Conservation (phyloP, 2,113 vertebrate genomes). For the Apeltes quadracus region DNA sequence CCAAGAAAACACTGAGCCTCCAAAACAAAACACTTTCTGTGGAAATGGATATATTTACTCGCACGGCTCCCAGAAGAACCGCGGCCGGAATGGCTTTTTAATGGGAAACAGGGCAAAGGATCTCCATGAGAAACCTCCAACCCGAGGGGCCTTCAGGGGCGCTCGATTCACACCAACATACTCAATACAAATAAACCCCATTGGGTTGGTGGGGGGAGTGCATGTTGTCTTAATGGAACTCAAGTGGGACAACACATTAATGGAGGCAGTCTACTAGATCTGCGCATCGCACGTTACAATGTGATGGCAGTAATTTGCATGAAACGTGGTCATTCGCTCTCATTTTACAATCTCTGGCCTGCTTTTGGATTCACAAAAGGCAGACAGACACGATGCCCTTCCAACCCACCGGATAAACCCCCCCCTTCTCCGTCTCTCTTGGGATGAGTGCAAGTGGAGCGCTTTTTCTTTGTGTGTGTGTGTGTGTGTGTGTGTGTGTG, state of each 20-base stretch:
- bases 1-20: conserved; percentile 79
- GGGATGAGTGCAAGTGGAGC: conserved; percentile 49
- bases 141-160: conserved; percentile 57
- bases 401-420: neutral
- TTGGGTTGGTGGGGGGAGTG: conserved; percentile 9
- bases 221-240: conserved; percentile 32
- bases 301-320: conserved; percentile 10
- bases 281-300: conserved; percentile 25
- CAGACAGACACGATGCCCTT: conserved; percentile 34
- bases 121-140: conserved; percentile 73
- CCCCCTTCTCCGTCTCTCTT: conserved; percentile 11
- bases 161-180: conserved; percentile 72
- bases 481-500: no score
- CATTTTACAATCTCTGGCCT: conserved; percentile 18
- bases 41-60: conserved; percentile 84
- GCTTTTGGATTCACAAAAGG: conserved; percentile 51
- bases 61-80: conserved; percentile 79
- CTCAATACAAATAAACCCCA: conserved; percentile 49
- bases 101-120: conserved; percentile 77
- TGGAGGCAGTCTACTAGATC: neutral
- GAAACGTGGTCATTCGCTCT: conserved; percentile 29
- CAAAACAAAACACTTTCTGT: conserved; percentile 81
- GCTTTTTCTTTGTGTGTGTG: neutral
- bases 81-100: conserved; percentile 79
- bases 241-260: conserved; percentile 32